These are phyloP conservation scores for Ivindomyrus marchei DNA, from an alignment of 2,113 vertebrate genomes.

Conservation along the genomic window DNA sequence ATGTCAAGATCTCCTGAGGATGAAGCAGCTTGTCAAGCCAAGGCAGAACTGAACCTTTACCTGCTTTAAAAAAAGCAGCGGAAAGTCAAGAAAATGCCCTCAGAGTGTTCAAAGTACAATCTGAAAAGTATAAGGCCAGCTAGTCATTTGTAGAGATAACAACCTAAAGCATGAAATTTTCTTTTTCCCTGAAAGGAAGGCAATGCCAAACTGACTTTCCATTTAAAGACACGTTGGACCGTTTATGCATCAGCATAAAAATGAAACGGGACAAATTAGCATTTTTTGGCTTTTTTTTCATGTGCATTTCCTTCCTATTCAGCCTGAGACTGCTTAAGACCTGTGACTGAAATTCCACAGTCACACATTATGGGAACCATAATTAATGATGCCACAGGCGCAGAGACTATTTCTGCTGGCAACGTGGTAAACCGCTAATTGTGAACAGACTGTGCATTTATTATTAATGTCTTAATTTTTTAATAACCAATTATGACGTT, in stretches of 20 bases:
- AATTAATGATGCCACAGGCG: slow-evolving; percentile 44
- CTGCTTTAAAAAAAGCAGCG: slow-evolving; percentile 31
- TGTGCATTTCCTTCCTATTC: slow-evolving; percentile 3
- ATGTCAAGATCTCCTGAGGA: slow-evolving; percentile 80
- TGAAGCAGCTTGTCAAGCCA: slow-evolving; percentile 71
- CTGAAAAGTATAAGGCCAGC: slow-evolving; percentile 67
- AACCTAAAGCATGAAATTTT: slow-evolving; percentile 62
- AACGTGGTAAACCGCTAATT: slow-evolving; percentile 39
- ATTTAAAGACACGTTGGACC: slow-evolving; percentile 34
- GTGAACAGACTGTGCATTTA: slow-evolving; percentile 32
- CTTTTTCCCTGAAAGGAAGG: slow-evolving; percentile 60
- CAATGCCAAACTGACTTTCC: slow-evolving; percentile 22
- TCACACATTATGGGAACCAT: slow-evolving; percentile 18
- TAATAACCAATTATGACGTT: slow-evolving; percentile 33
- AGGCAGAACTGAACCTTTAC: slow-evolving; percentile 58
- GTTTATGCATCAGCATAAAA: not conserved
- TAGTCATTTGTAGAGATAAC: slow-evolving; percentile 80
- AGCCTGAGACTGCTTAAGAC: not conserved
- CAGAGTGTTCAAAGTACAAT: slow-evolving; percentile 65
- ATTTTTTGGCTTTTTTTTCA: not conserved
- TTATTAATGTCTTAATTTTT: slow-evolving; percentile 35
- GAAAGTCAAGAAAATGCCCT: slow-evolving; percentile 62
- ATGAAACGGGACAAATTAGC: not conserved
- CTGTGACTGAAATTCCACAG: slow-evolving; percentile 27
- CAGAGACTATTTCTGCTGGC: slow-evolving; percentile 30